Evolutionary conservation across 1,140 invertebrate species (phyloP), one percentile per base, ranked within the genome.

Genomic region (Hermetia illucens): DNA sequence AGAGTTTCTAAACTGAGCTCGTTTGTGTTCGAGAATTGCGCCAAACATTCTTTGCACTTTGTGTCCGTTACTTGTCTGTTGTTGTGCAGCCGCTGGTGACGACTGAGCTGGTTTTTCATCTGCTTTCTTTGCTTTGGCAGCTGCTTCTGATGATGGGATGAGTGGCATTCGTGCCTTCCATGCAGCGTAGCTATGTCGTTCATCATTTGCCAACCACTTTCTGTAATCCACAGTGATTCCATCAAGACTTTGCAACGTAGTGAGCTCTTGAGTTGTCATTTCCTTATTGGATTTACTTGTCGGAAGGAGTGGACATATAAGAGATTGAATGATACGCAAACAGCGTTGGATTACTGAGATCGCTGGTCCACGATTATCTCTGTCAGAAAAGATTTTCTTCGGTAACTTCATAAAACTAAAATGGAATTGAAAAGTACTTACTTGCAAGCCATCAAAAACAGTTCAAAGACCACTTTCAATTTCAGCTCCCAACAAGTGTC

Each of bases 401-500:
- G 25, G n/a, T n/a, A n/a, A 27, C 25, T 8, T 9, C 25, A 27
- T 27, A n/a, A n/a, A 8, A 27, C 24, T 15, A 5, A 15, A 20
- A n/a, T 9, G 15, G 21, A 5, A 20, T 9, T 10, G 17, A 4
- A 4, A 36, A 21, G 4, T 31, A 53, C 71, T 79, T 42, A 72
- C 47, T 73, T 72, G 45, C 68, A 86, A 38, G 71, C 79, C 64
- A 82, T 76, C 29, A 87, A 55, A 51, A 90, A 91, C 19, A 93
- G 56, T 38, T 80, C 72, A 66, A 96, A 82, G 16, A 95, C 82
- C 52, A 86, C 88, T 27, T 86, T 75, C 1, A 96, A 62, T 53
- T 92, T 83, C 38, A 84, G 78, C 59, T 96, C 91, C 92, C 92
- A 97, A 58, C 91, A 96, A 0, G 82, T 76, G 50, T 97, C 92